Evolutionary conservation across 2,797 vertebrate genomes (phyloP).

Genomic region (Psittacula echo): DNA sequence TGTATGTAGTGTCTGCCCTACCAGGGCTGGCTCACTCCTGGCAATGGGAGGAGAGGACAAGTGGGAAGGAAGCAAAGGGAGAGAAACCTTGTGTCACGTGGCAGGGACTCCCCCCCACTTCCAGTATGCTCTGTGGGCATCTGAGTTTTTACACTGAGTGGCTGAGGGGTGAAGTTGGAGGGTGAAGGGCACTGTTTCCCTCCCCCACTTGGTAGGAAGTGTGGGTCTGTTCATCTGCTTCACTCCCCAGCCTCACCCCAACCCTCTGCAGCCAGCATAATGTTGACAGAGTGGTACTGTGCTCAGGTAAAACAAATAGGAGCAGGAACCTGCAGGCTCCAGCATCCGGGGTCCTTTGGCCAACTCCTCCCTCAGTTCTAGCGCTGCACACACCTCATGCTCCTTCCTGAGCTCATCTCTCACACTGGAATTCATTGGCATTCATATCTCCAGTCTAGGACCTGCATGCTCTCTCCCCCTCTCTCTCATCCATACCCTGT

Average conservation of each 20-base stretch:
- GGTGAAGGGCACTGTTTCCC: not conserved
- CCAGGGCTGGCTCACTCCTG: not conserved
- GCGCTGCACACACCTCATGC: not conserved
- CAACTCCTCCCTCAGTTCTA: not conserved
- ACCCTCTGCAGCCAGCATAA: not conserved
- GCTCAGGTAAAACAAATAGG: conserved; percentile 60
- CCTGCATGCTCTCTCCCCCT: not conserved
- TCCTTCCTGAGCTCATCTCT: not conserved
- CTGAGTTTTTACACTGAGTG: not conserved
- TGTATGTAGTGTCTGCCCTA: not conserved
- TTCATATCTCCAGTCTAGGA: not conserved
- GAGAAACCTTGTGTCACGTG: fast-evolving
- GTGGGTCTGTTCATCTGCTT: not conserved
- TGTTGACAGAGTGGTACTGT: conserved; percentile 63
- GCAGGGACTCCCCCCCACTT: not conserved
- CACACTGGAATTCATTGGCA: not conserved
- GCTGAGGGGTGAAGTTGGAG: not conserved
- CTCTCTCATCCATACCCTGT: not conserved
- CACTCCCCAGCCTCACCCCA: conserved; percentile 6
- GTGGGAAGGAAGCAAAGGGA: not conserved
- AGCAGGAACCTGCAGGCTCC: conserved; percentile 64
- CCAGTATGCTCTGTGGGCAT: not conserved
- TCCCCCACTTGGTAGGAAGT: not conserved
- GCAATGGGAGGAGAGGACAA: not conserved
- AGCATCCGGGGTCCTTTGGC: conserved; percentile 53